phyloP scores from a whole-genome alignment of 2,797 vertebrate genomes.

The Monodelphis domestica region DNA sequence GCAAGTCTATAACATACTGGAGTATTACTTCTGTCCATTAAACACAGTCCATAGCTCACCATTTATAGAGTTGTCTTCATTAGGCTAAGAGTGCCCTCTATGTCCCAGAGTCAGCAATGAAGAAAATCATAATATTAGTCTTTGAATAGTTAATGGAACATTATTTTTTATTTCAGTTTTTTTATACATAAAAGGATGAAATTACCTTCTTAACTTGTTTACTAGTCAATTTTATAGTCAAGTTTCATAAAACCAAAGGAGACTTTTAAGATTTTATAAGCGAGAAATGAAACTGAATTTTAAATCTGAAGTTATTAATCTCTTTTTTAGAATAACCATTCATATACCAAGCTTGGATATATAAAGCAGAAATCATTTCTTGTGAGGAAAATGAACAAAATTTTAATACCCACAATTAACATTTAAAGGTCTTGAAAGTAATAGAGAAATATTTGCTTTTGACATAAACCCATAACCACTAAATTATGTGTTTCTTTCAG shows the following conservation, averaged over 20 bases:
- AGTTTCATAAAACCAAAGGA: background rate
- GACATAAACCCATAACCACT: slow-evolving; percentile 22
- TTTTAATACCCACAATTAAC: slow-evolving; percentile 58
- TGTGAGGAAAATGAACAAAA: slow-evolving; percentile 7
- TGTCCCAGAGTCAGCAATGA: slow-evolving; percentile 71
- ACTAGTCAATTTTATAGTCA: slow-evolving; percentile 27
- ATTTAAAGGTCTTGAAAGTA: slow-evolving; percentile 41
- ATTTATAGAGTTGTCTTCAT: slow-evolving; percentile 66
- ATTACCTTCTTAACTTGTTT: slow-evolving; percentile 35
- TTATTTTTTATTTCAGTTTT: background rate
- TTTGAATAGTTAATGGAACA: slow-evolving; percentile 35
- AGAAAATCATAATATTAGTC: slow-evolving; percentile 30
- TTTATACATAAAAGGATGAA: slow-evolving; percentile 36
- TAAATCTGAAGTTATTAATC: slow-evolving; percentile 51
- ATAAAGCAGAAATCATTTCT: background rate
- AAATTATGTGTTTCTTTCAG: slow-evolving; percentile 51
- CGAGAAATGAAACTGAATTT: slow-evolving; percentile 50
- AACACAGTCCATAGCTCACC: slow-evolving; percentile 32
- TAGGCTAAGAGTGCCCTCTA: slow-evolving; percentile 83
- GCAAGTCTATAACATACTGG: slow-evolving; percentile 2
- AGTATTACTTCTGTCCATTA: slow-evolving; percentile 8
- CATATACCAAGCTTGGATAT: background rate
- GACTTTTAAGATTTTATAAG: slow-evolving; percentile 27
- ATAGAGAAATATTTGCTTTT: slow-evolving; percentile 56
- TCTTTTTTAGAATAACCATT: slow-evolving; percentile 47